phyloP scores from a whole-genome alignment of 2,888 invertebrate genomes.

The Perizoma flavofasciatum region DNA sequence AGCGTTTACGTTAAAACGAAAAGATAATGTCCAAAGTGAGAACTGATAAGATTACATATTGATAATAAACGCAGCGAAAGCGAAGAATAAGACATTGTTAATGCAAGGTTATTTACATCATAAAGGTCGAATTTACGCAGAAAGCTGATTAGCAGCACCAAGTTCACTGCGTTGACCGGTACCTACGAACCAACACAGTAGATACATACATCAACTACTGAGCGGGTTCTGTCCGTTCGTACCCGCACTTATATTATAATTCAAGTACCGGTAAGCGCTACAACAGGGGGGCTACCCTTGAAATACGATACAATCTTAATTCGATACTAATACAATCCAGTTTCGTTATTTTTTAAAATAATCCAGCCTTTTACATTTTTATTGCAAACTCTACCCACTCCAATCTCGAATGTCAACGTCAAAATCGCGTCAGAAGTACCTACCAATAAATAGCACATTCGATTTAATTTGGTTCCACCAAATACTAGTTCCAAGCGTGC shows the following conservation, averaged over 20 bases:
- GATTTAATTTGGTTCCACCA: too few relatives aligned
- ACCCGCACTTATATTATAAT: too few relatives aligned
- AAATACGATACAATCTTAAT: background rate
- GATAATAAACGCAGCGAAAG: constrained; percentile 37
- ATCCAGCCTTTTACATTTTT: too few relatives aligned
- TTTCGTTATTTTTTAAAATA: too few relatives aligned
- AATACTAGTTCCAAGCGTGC: too few relatives aligned
- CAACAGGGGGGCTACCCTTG: background rate
- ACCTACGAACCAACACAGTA: background rate
- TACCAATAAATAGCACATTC: too few relatives aligned
- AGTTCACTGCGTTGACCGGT: background rate
- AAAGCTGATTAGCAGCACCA: constrained; percentile 4
- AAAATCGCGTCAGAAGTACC: too few relatives aligned
- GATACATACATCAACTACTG: background rate
- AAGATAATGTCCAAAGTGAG: constrained; percentile 28
- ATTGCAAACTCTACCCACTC: too few relatives aligned
- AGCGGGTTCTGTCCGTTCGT: background rate
- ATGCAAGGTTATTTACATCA: constrained; percentile 35
- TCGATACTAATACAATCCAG: too few relatives aligned
- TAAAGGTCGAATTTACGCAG: background rate
- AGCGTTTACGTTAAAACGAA: constrained; percentile 24
- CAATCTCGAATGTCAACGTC: too few relatives aligned
- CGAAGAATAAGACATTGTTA: constrained; percentile 33
- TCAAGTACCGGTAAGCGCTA: background rate
- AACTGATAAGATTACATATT: constrained; percentile 30